phyloP scores from a whole-genome alignment of 2,888 invertebrate genomes.

The Plebejus melissa region DNA sequence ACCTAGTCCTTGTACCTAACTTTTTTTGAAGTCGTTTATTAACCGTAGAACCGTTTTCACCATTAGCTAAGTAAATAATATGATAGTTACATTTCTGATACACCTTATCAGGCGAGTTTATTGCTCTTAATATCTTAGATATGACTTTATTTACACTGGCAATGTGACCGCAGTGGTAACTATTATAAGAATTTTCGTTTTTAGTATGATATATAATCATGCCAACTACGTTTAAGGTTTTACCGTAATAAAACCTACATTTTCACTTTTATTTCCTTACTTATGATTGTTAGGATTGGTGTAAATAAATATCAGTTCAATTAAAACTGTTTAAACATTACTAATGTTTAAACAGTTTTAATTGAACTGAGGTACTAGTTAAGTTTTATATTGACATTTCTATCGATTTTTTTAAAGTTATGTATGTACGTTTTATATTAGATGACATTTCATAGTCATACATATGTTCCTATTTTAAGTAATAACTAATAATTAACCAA shows the following conservation, averaged over 20 bases:
- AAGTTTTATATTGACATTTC: too few relatives aligned
- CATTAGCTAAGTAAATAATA: slow-evolving; percentile 49
- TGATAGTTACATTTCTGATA: slow-evolving; percentile 50
- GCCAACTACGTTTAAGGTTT: slow-evolving; percentile 22
- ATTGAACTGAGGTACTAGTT: not conserved
- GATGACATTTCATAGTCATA: too few relatives aligned
- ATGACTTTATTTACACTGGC: slow-evolving; percentile 55
- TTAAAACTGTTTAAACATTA: not conserved
- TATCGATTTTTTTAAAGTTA: too few relatives aligned
- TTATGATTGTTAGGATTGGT: not conserved
- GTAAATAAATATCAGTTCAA: not conserved
- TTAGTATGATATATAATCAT: slow-evolving; percentile 37
- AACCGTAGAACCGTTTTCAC: slow-evolving; percentile 39
- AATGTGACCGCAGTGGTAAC: slow-evolving; percentile 50
- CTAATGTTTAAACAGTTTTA: not conserved
- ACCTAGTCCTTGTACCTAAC: too few relatives aligned
- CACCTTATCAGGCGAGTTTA: slow-evolving; percentile 51
- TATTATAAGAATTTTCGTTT: slow-evolving; percentile 42
- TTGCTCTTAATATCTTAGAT: slow-evolving; percentile 62
- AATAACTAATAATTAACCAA: too few relatives aligned
- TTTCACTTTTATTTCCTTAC: not conserved
- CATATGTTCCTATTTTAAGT: too few relatives aligned
- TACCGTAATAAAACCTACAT: not conserved
- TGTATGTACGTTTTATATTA: too few relatives aligned
- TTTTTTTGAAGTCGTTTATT: slow-evolving; percentile 40